These are phyloP conservation scores for Aphelocoma californica DNA, from an alignment of 2,797 vertebrate genomes.

Conservation along the genomic window DNA sequence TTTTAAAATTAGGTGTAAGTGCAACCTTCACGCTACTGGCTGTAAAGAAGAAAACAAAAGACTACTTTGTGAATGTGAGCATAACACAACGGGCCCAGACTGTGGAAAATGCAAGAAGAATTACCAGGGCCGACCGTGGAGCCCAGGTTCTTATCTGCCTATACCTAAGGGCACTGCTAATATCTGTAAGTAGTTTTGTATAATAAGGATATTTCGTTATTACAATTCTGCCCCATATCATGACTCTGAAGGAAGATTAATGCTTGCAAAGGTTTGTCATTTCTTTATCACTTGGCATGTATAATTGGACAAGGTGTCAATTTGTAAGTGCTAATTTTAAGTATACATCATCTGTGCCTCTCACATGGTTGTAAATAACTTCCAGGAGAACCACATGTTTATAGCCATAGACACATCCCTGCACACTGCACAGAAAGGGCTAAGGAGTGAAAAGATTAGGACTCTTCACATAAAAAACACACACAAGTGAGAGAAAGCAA, in stretches of 20 bases:
- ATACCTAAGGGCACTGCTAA: conserved; percentile 99
- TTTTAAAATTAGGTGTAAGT: conserved; percentile 89
- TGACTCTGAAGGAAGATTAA: neutral
- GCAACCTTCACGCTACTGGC: conserved; percentile 97
- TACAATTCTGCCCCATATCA: neutral
- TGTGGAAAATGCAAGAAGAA: conserved; percentile 97
- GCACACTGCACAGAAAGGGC: neutral
- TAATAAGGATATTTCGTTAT: neutral
- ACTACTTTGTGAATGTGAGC: conserved; percentile 95
- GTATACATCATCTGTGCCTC: neutral
- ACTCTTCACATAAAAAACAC: neutral
- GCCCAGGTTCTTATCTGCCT: conserved; percentile 94
- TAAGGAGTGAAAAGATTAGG: neutral
- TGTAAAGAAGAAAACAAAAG: conserved; percentile 95
- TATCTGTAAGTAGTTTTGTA: conserved; percentile 89
- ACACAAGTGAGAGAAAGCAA: neutral
- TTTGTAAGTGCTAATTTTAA: neutral
- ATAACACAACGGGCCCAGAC: conserved; percentile 98
- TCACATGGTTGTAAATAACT: neutral
- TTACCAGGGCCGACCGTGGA: conserved; percentile 95
- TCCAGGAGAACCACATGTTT: neutral
- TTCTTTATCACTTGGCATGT: neutral
- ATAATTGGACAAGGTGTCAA: neutral
- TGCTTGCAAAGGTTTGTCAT: neutral
- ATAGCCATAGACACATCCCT: neutral